Conservation (phyloP, 2,113 vertebrate species). For the Barbus barbus region DNA sequence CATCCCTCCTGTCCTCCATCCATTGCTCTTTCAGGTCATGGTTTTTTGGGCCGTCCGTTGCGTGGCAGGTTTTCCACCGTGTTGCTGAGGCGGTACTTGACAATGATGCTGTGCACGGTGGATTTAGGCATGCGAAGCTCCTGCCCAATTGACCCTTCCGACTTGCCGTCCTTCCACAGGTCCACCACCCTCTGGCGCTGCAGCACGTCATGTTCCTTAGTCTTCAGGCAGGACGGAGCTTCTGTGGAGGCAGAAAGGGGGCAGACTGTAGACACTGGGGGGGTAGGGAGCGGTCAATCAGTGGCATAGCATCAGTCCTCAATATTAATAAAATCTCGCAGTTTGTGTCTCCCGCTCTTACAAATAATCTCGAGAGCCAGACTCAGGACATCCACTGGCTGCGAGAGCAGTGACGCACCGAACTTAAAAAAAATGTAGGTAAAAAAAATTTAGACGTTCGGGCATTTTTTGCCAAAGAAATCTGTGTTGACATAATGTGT, state of each 20-base stretch:
- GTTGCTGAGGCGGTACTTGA: constrained; percentile 83
- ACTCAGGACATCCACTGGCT: constrained; percentile 7
- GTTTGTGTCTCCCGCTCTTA: constrained; percentile 12
- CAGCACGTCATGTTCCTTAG: constrained; percentile 80
- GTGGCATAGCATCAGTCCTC: constrained; percentile 50
- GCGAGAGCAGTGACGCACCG: background rate
- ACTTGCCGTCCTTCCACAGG: constrained; percentile 83
- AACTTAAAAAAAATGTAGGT: background rate
- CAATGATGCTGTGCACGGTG: constrained; percentile 83
- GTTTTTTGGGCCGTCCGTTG: constrained; percentile 79
- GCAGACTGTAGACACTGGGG: constrained; percentile 81
- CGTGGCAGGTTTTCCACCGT: constrained; percentile 81
- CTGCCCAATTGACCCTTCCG: constrained; percentile 79
- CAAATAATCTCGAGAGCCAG: background rate
- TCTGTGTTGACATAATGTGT: constrained; percentile 15
- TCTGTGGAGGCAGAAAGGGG: constrained; percentile 81
- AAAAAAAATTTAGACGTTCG: background rate
- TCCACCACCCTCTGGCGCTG: constrained; percentile 83
- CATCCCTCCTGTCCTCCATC: constrained; percentile 3
- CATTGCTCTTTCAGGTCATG: constrained; percentile 60
- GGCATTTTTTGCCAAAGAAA: constrained; percentile 7
- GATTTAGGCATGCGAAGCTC: constrained; percentile 82
- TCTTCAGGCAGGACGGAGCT: constrained; percentile 78
- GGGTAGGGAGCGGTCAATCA: constrained; percentile 63
- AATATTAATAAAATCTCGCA: constrained; percentile 47